Conservation (phyloP, 2,113 vertebrate genomes). For the Cyanistes caeruleus region DNA sequence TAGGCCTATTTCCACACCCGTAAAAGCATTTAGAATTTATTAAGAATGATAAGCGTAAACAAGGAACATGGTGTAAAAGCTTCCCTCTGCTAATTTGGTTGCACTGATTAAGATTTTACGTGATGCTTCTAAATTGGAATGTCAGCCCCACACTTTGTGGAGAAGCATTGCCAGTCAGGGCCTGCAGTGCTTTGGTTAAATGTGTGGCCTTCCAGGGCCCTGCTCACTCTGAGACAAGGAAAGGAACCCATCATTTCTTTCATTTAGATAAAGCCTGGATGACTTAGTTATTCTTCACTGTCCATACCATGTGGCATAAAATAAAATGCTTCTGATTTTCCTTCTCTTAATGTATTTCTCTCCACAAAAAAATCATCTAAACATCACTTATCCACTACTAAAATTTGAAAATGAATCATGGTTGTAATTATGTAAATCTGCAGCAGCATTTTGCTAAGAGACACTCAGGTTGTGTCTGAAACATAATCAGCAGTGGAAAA, state of each 20-base stretch:
- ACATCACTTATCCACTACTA: conserved; percentile 17
- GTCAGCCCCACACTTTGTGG: conserved; percentile 60
- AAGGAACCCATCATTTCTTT: conserved; percentile 72
- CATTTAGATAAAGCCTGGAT: conserved; percentile 76
- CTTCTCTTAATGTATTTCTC: conserved; percentile 6
- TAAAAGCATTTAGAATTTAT: conserved; percentile 74
- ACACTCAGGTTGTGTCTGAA: not conserved
- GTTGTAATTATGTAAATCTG: conserved; percentile 61
- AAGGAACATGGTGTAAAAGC: conserved; percentile 69
- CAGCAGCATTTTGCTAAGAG: conserved; percentile 43
- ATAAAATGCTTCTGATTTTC: conserved; percentile 52
- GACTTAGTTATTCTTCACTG: conserved; percentile 79
- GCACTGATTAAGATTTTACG: conserved; percentile 81
- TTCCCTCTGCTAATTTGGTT: conserved; percentile 69
- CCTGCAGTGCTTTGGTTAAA: conserved; percentile 16
- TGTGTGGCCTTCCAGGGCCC: not conserved
- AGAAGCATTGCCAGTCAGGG: not conserved
- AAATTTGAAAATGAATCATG: conserved; percentile 52
- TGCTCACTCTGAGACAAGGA: not conserved
- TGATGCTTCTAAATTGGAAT: conserved; percentile 77
- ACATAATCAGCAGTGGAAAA: not conserved
- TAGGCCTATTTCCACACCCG: conserved; percentile 70
- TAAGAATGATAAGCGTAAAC: conserved; percentile 81
- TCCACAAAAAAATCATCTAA: conserved; percentile 18
- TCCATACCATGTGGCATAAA: conserved; percentile 46